Percentiles rank a stretch among this genome's conserved stretches.
Conservation (phyloP, 2,797 vertebrate genomes). For the Scomberomorus guttatus region DNA sequence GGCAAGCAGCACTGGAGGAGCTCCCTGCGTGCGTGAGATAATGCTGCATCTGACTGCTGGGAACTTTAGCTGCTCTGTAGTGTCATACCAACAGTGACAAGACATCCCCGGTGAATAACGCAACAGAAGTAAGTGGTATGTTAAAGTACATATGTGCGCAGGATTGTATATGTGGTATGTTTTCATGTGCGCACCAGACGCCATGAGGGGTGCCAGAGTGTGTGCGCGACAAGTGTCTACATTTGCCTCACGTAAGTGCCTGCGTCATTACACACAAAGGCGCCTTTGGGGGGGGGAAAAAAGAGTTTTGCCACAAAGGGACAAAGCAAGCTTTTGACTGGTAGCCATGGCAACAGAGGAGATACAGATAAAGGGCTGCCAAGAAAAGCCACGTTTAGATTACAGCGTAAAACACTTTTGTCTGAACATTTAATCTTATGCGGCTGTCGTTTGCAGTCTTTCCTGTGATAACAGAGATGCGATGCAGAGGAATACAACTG, state of each 20-base stretch:
- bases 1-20: constrained; percentile 39
- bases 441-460: constrained; percentile 40
- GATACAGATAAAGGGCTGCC: constrained; percentile 79
- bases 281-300: constrained; percentile 20
- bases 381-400: constrained; percentile 78
- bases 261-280: constrained; percentile 73
- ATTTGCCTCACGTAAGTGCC: constrained; percentile 58
- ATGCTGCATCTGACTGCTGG: constrained; percentile 53
- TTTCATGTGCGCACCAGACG: neutral
- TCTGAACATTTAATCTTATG: constrained; percentile 64
- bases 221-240: constrained; percentile 50
- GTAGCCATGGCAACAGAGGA: constrained; percentile 83
- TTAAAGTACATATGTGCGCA: constrained; percentile 36
- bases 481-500: constrained; percentile 37
- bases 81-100: constrained; percentile 50
- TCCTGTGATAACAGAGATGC: constrained; percentile 28
- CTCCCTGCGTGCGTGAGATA: constrained; percentile 64
- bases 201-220: constrained; percentile 1
- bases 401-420: constrained; percentile 67
- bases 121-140: constrained; percentile 9
- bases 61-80: constrained; percentile 48
- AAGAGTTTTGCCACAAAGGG: constrained; percentile 75
- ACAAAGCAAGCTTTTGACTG: constrained; percentile 82
- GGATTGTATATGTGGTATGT: neutral
- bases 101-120: constrained; percentile 36